phyloP scores from a whole-genome alignment of 2,113 vertebrate genomes.

The Grus americana region DNA sequence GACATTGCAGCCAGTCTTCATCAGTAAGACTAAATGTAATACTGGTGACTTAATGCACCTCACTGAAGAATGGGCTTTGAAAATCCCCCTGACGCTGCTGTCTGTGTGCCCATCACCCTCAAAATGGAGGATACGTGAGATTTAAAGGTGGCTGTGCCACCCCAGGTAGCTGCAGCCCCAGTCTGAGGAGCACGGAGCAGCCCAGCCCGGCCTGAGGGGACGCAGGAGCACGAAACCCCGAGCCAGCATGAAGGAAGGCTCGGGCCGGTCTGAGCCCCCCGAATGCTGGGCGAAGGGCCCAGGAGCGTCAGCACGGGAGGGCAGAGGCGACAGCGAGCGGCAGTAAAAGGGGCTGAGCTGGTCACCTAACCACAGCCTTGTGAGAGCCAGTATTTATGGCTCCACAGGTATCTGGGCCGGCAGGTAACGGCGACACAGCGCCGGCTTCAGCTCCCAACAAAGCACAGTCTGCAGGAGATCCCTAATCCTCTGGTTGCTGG shows the following conservation, averaged over 20 bases:
- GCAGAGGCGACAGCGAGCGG: background rate
- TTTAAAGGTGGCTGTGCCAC: background rate
- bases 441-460: background rate
- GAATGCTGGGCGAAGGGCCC: rapidly evolving
- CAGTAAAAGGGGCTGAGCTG: background rate
- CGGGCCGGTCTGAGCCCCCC: background rate
- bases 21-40: background rate
- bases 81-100: background rate
- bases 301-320: background rate
- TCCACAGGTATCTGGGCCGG: background rate
- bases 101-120: rapidly evolving
- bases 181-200: background rate
- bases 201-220: background rate
- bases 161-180: background rate
- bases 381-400: background rate
- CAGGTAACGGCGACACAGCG: background rate
- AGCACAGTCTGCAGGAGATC: background rate
- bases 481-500: background rate
- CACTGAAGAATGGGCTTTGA: background rate
- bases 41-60: background rate
- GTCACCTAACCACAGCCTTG: background rate
- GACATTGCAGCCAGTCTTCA: background rate
- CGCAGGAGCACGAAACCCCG: background rate
- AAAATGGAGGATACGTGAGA: background rate
- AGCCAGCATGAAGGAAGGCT: background rate